Conservation (phyloP, 2,797 vertebrate species). For the Poecile montanus region DNA sequence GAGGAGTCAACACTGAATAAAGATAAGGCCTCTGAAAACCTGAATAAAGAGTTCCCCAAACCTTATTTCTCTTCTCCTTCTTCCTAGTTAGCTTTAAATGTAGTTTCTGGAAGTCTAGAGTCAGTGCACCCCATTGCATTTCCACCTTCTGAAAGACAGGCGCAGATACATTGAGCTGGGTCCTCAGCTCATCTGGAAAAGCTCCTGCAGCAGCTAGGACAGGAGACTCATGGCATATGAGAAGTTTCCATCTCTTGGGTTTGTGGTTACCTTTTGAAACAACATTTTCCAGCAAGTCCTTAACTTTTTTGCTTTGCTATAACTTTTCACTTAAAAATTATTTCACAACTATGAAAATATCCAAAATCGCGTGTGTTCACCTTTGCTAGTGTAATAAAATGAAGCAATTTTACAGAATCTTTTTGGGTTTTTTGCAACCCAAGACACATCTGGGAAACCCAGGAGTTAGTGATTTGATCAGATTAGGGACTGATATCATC, state of each 20-base stretch:
- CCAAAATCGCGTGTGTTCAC: background rate
- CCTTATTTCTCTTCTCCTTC: background rate
- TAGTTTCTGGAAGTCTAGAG: background rate
- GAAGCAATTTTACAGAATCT: background rate
- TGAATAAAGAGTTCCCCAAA: background rate
- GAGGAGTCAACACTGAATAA: background rate
- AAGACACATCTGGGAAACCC: background rate
- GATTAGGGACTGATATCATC: background rate
- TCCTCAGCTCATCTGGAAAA: background rate
- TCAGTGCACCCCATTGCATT: background rate
- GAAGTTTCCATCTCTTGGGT: background rate
- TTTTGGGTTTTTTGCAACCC: background rate
- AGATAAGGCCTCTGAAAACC: background rate
- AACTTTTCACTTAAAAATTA: background rate
- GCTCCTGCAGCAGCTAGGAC: background rate
- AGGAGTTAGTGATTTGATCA: background rate
- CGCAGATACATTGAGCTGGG: background rate
- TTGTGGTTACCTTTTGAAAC: background rate
- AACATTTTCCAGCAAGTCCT: background rate
- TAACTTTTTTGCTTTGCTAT: background rate
- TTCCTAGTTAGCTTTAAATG: background rate
- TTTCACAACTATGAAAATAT: background rate
- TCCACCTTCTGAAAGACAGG: background rate
- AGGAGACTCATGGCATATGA: background rate
- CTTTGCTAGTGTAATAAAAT: background rate